phyloP scores from a whole-genome alignment of 2,113 vertebrate genomes.

The Meleagris gallopavo region DNA sequence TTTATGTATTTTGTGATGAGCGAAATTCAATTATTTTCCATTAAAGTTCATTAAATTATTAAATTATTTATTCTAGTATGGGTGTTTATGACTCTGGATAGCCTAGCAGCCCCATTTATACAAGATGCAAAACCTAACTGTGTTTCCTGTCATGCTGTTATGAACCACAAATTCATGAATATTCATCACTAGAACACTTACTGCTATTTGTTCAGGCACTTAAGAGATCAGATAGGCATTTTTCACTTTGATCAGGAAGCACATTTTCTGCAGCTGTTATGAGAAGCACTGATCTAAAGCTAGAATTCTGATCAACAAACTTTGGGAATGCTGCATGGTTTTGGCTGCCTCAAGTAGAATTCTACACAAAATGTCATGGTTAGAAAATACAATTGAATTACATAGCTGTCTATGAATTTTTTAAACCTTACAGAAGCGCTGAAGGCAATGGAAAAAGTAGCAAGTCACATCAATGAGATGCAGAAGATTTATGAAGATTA shows the following conservation, averaged over 20 bases:
- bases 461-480: conserved; percentile 99
- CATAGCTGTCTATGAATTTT: background rate
- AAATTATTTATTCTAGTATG: background rate
- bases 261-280: background rate
- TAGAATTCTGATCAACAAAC: background rate
- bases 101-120: background rate
- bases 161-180: background rate
- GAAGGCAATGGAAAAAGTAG: conserved; percentile 98
- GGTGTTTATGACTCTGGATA: background rate
- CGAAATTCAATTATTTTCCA: background rate
- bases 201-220: background rate
- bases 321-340: background rate
- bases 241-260: background rate
- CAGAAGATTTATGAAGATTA: conserved; percentile 99
- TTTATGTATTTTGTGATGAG: background rate
- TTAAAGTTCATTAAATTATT: background rate
- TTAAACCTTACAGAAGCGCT: conserved; percentile 85
- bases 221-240: background rate
- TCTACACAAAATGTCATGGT: background rate
- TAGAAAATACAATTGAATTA: background rate
- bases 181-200: background rate
- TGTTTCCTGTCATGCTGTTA: background rate
- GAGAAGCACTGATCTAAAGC: background rate
- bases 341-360: background rate
- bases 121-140: background rate